A percentile compares a stretch with the other conserved stretches of the same genome.
Evolutionary conservation across 2,113 vertebrate species (phyloP).

Genomic region (Cryptotis parvus): DNA sequence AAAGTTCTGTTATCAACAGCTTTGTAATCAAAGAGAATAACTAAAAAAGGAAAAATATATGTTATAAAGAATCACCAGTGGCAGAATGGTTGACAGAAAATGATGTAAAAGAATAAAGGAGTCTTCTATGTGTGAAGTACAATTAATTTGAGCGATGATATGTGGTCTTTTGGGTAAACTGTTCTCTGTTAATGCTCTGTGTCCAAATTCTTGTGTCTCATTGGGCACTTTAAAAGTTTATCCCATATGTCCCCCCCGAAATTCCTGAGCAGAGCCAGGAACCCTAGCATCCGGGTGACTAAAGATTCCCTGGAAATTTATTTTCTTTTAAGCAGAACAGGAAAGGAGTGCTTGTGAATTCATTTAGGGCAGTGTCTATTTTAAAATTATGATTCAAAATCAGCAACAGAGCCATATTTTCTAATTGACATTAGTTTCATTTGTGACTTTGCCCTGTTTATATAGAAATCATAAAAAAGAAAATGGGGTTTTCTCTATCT

Average conservation of each 20-base stretch:
- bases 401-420: not conserved
- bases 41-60: too few species aligned
- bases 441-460: not conserved
- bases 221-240: not conserved
- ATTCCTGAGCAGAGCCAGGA: too few species aligned
- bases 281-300: too few species aligned
- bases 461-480: not conserved
- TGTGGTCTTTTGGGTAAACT: not conserved
- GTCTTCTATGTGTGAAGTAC: not conserved
- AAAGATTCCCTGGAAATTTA: not conserved
- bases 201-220: not conserved
- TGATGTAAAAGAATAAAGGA: not conserved
- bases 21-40: too few species aligned
- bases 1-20: too few species aligned
- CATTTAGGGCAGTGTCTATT: not conserved
- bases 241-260: too few species aligned
- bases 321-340: not conserved
- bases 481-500: not conserved
- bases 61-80: not conserved
- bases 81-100: not conserved
- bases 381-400: not conserved
- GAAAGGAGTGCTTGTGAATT: not conserved
- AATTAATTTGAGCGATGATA: fast-evolving
- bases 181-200: not conserved
- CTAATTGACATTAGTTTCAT: conserved; percentile 29